These are phyloP conservation scores for Pocota personata DNA, from an alignment of 2,888 invertebrate genomes.

Conservation along the genomic window DNA sequence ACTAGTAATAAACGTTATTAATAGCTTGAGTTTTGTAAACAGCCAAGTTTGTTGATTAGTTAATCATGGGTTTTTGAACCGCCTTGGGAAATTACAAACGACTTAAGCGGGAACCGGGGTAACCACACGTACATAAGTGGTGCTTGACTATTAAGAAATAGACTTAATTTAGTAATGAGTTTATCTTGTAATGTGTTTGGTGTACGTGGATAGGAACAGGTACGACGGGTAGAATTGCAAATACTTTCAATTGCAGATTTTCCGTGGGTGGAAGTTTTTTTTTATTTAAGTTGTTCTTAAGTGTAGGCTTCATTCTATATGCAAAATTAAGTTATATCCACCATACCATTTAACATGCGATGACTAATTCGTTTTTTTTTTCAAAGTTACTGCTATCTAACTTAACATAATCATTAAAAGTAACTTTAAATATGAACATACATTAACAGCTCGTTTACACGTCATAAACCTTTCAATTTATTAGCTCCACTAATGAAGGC, in stretches of 20 bases:
- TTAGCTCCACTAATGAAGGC: background rate
- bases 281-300: too few species aligned
- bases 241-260: too few species aligned
- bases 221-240: background rate
- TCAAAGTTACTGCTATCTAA: background rate
- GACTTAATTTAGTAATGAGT: background rate
- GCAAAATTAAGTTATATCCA: background rate
- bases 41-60: constrained; percentile 18
- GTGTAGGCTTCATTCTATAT: background rate
- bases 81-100: background rate
- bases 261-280: too few species aligned
- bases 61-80: background rate
- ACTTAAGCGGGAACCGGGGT: background rate
- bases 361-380: background rate
- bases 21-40: constrained; percentile 26
- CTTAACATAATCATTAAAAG: background rate
- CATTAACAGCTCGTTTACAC: background rate
- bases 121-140: too few species aligned
- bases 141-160: background rate
- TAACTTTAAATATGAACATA: background rate
- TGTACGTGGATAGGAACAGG: background rate
- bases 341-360: background rate
- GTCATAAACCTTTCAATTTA: background rate
- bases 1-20: background rate
- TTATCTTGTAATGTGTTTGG: background rate